A percentile compares a stretch with the other conserved stretches of the same genome.
These are phyloP conservation scores for Atopsyche davidsoni DNA, from an alignment of 1,140 invertebrate species.

Conservation along the genomic window DNA sequence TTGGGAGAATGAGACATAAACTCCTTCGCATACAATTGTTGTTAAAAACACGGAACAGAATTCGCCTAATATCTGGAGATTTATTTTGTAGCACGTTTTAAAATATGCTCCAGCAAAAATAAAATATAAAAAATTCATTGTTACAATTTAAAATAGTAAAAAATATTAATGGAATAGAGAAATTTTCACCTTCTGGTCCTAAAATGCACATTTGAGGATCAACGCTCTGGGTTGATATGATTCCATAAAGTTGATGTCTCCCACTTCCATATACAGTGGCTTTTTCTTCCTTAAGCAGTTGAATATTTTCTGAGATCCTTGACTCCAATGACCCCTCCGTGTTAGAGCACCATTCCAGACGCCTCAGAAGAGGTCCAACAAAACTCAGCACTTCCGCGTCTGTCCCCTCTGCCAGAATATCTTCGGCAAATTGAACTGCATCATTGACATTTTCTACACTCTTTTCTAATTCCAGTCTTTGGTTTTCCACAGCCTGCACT, in stretches of 20 bases:
- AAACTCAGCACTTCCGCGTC: slow-evolving; percentile 64
- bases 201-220: slow-evolving; percentile 51
- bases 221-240: slow-evolving; percentile 51
- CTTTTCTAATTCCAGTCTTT: slow-evolving; percentile 45
- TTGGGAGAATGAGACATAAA: too few species aligned
- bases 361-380: slow-evolving; percentile 54
- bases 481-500: slow-evolving; percentile 42
- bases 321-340: slow-evolving; percentile 43
- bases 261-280: slow-evolving; percentile 37
- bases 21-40: background rate
- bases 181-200: slow-evolving; percentile 44
- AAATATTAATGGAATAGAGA: background rate
- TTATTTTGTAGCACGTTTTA: background rate
- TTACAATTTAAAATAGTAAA: background rate
- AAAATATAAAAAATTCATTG: too few species aligned
- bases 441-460: slow-evolving; percentile 45
- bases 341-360: slow-evolving; percentile 55
- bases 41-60: background rate
- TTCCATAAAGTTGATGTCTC: slow-evolving; percentile 45
- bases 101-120: too few species aligned
- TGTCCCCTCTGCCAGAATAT: slow-evolving; percentile 57
- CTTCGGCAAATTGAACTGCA: slow-evolving; percentile 56
- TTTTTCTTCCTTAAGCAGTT: slow-evolving; percentile 46
- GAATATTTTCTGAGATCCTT: slow-evolving; percentile 43
- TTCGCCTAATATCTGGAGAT: background rate